These are phyloP conservation scores for Myodes glareolus DNA, from an alignment of 2,113 vertebrate genomes.

Conservation along the genomic window DNA sequence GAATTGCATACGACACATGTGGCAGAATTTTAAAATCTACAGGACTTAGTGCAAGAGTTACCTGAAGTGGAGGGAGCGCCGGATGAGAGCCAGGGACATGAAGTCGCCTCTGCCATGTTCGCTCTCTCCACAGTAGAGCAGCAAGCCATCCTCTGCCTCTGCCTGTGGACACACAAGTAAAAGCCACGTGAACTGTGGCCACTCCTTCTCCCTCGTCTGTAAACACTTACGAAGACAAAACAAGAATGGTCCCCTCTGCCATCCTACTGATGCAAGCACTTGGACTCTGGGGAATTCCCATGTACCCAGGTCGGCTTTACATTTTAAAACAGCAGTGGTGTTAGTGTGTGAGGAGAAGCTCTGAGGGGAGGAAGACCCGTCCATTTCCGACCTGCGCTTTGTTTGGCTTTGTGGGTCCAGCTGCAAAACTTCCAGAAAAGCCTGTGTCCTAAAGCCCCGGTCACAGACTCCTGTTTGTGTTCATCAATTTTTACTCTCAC, in stretches of 20 bases:
- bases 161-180: slow-evolving; percentile 85
- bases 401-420: background rate
- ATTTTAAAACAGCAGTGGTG: background rate
- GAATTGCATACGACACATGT: background rate
- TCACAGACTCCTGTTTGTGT: background rate
- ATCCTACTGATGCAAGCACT: fast-evolving
- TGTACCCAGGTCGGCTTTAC: background rate
- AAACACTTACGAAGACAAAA: background rate
- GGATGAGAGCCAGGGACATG: slow-evolving; percentile 91
- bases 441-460: fast-evolving
- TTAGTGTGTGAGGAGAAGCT: background rate
- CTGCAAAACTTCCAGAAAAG: background rate
- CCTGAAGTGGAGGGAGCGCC: slow-evolving; percentile 94
- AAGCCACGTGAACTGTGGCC: slow-evolving; percentile 36
- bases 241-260: background rate
- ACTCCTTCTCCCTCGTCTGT: background rate
- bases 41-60: slow-evolving; percentile 71
- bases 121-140: slow-evolving; percentile 96
- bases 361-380: background rate
- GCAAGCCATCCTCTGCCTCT: slow-evolving; percentile 93
- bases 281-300: background rate
- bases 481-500: background rate
- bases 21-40: background rate
- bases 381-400: background rate
- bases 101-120: slow-evolving; percentile 95